phyloP scores from a whole-genome alignment of 2,797 vertebrate species.

The Morus bassanus region DNA sequence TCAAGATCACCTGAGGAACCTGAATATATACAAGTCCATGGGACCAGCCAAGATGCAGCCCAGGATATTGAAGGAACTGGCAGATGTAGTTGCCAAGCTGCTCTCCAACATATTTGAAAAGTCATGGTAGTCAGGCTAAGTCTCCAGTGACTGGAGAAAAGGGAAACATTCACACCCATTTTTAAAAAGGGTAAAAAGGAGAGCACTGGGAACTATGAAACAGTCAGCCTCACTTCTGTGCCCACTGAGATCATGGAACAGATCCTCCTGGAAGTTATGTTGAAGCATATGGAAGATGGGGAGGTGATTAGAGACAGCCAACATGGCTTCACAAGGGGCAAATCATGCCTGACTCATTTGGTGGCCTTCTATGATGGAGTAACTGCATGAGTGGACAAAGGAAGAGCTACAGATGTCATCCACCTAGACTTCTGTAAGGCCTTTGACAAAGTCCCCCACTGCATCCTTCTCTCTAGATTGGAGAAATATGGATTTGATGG shows the following conservation, averaged over 20 bases:
- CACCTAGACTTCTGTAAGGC: not conserved
- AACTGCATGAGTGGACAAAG: not conserved
- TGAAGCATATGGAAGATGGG: not conserved
- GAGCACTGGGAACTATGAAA: fast-evolving
- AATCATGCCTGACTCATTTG: not conserved
- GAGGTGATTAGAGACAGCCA: not conserved
- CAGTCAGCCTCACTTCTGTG: not conserved
- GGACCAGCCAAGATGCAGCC: not conserved
- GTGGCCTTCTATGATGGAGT: not conserved
- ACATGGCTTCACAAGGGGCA: not conserved
- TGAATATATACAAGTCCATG: not conserved
- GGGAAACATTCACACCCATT: not conserved
- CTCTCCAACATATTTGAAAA: not conserved
- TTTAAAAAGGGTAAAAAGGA: not conserved
- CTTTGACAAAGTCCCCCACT: not conserved
- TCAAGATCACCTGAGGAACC: not conserved
- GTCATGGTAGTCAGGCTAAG: not conserved
- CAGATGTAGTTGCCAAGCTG: not conserved
- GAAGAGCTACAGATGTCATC: not conserved
- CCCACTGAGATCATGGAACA: not conserved
- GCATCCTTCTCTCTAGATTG: not conserved
- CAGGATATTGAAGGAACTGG: not conserved
- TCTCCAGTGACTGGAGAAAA: not conserved
- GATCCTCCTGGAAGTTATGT: not conserved
- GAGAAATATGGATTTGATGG: not conserved